Conservation (phyloP, 1,140 invertebrate genomes). For the Trigoniulus corallinus region DNA sequence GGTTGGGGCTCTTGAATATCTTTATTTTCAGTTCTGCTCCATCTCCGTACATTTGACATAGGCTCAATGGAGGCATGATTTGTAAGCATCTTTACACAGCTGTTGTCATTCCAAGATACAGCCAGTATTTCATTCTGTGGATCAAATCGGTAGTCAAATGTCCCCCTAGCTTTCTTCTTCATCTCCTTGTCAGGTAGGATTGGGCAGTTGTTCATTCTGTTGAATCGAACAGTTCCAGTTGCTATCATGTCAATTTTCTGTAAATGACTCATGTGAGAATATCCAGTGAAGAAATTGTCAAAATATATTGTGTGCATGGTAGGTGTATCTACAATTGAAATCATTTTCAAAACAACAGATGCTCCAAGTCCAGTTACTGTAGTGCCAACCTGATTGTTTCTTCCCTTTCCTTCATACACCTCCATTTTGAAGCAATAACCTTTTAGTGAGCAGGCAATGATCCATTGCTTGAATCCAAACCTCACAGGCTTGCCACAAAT, state of each 20-base stretch:
- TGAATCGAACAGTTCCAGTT: constrained; percentile 1
- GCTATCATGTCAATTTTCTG: not conserved
- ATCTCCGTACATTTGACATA: constrained; percentile 10
- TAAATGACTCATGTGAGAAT: not conserved
- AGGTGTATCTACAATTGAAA: no score
- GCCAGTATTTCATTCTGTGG: not conserved
- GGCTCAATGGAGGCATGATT: constrained; percentile 13
- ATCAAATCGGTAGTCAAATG: constrained; percentile 1
- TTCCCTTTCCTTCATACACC: no score
- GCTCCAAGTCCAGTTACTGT: no score
- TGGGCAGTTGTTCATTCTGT: not conserved
- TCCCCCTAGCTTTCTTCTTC: not conserved
- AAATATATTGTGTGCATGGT: no score
- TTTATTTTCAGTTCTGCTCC: constrained; percentile 7
- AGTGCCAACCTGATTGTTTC: not conserved
- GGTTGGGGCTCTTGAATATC: constrained; percentile 16
- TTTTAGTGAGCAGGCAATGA: not conserved
- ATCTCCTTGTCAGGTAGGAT: not conserved
- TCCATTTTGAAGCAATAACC: no score
- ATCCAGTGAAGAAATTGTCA: constrained; percentile 6
- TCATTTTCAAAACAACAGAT: no score
- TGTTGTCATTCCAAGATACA: constrained; percentile 18
- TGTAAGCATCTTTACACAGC: constrained; percentile 11
- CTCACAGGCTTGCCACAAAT: no score
- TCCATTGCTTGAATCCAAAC: constrained; percentile 15